These are phyloP conservation scores for Solenopsis invicta DNA, from an alignment of 1,140 invertebrate species.

Conservation along the genomic window DNA sequence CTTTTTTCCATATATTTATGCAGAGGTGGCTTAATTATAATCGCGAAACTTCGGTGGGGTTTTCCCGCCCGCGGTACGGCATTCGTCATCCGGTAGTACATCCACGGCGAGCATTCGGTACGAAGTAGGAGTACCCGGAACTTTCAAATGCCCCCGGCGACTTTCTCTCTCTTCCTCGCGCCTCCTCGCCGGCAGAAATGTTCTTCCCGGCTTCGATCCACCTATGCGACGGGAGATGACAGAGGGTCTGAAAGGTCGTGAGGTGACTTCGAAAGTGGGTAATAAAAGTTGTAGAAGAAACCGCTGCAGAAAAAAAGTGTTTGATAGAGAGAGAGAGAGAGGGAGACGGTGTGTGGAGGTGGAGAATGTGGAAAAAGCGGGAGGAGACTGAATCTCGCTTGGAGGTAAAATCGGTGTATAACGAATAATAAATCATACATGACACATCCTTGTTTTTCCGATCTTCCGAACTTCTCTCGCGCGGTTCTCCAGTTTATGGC, in stretches of 20 bases:
- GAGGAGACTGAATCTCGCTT: constrained; percentile 37
- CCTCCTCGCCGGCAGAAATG: constrained; percentile 49
- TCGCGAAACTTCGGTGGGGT: constrained; percentile 64
- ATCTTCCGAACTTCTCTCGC: not conserved
- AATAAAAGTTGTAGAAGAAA: constrained; percentile 73
- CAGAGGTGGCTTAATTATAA: constrained; percentile 72
- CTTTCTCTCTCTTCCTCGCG: constrained; percentile 6
- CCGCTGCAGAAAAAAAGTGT: constrained; percentile 35
- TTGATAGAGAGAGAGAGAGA: constrained; percentile 11
- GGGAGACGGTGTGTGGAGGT: not conserved
- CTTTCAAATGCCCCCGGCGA: constrained; percentile 67
- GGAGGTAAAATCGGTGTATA: constrained; percentile 67
- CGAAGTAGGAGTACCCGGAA: constrained; percentile 58
- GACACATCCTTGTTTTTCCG: constrained; percentile 74
- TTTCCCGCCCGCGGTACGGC: constrained; percentile 12
- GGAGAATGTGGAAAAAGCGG: constrained; percentile 26
- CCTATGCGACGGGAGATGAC: constrained; percentile 39
- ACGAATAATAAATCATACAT: constrained; percentile 75
- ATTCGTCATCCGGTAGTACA: constrained; percentile 70
- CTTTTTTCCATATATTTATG: constrained; percentile 55
- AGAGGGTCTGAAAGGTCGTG: constrained; percentile 71
- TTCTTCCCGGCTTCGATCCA: constrained; percentile 34
- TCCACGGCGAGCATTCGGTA: constrained; percentile 60
- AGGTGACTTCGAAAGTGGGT: constrained; percentile 75
- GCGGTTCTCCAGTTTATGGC: not conserved